Conservation (phyloP, 2,113 vertebrate genomes). For the Fulica atra region DNA sequence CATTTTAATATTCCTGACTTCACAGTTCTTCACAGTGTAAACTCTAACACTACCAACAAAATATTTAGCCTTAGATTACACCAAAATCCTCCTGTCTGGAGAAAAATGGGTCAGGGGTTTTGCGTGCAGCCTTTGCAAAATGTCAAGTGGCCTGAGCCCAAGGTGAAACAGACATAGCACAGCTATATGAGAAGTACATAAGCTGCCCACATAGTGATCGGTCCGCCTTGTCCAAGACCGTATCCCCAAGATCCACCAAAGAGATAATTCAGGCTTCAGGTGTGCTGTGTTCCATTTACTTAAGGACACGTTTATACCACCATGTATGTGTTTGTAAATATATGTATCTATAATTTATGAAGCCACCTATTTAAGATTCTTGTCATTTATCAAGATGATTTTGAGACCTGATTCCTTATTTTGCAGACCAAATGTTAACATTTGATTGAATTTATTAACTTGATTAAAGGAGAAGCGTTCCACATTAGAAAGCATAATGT, state of each 20-base stretch:
- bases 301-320: neutral
- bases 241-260: neutral
- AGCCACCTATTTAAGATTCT: slow-evolving; percentile 55
- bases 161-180: neutral
- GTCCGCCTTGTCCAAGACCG: neutral
- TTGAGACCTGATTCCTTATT: slow-evolving; percentile 56
- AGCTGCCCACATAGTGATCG: neutral
- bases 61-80: neutral
- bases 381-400: slow-evolving; percentile 61
- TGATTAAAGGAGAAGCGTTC: slow-evolving; percentile 33
- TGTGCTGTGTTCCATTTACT: neutral
- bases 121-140: neutral
- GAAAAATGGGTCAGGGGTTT: neutral
- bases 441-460: slow-evolving; percentile 64
- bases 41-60: neutral
- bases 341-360: slow-evolving; percentile 42
- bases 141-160: neutral
- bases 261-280: neutral
- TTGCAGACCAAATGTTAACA: slow-evolving; percentile 65
- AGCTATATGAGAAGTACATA: neutral
- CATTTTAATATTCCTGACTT: slow-evolving; percentile 28
- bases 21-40: slow-evolving; percentile 1
- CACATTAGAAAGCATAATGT: slow-evolving; percentile 56
- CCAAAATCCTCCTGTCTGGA: neutral
- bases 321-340: slow-evolving; percentile 26